A percentile compares a stretch with the other conserved stretches of the same genome.
These are phyloP conservation scores for Maniola hyperantus DNA, from an alignment of 2,888 invertebrate species.

Conservation along the genomic window DNA sequence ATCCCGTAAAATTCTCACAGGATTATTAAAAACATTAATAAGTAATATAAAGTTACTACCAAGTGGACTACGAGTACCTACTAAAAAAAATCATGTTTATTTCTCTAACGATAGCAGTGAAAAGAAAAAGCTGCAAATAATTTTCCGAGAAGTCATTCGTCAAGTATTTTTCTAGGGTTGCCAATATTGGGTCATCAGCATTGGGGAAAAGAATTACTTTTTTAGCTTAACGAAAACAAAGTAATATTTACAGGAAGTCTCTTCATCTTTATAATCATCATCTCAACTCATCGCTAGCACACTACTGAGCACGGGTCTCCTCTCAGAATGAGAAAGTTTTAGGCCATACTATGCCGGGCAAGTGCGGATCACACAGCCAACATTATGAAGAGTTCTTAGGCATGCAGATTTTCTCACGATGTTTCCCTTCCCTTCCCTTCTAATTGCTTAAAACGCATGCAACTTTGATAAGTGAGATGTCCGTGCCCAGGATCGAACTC, in stretches of 20 bases:
- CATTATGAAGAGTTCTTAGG: too few relatives aligned
- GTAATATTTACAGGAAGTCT: not conserved
- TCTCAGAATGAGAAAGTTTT: too few relatives aligned
- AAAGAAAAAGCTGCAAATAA: slow-evolving; percentile 18
- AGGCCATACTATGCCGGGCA: too few relatives aligned
- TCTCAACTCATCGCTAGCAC: not conserved
- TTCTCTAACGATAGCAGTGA: slow-evolving; percentile 6
- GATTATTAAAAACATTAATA: too few relatives aligned
- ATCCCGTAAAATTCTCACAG: too few relatives aligned
- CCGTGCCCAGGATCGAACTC: too few relatives aligned
- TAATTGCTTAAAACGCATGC: too few relatives aligned
- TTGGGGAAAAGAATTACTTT: not conserved
- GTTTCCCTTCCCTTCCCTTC: too few relatives aligned
- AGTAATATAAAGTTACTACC: not conserved
- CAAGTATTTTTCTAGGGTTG: slow-evolving; percentile 16
- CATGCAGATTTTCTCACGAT: too few relatives aligned
- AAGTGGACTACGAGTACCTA: not conserved
- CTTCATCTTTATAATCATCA: not conserved
- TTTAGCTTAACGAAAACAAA: not conserved
- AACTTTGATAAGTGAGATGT: too few relatives aligned
- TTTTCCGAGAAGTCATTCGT: slow-evolving; percentile 19
- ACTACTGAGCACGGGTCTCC: too few relatives aligned
- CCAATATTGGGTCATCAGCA: slow-evolving; percentile 3
- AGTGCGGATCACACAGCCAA: too few relatives aligned
- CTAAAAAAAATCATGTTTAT: slow-evolving; percentile 9